A percentile compares a stretch with the other conserved stretches of the same genome.
These are phyloP conservation scores for Pantelozetes paolii DNA, from an alignment of 2,888 invertebrate genomes.

Conservation along the genomic window DNA sequence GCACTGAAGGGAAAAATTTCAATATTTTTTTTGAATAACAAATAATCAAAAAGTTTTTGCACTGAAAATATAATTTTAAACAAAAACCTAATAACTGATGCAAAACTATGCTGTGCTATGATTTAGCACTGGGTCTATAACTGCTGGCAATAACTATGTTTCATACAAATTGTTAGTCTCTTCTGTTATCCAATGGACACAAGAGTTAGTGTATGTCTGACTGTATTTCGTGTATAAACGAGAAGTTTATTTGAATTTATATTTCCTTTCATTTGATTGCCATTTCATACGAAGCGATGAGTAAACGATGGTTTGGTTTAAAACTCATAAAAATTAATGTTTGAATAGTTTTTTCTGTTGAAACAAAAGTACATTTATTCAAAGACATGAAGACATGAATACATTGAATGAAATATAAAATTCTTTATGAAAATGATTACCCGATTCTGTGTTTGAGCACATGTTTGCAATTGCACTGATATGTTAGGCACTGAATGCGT, in stretches of 20 bases:
- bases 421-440: conserved; percentile 20
- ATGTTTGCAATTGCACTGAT: not conserved
- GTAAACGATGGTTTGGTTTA: too few relatives aligned
- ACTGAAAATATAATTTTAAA: not conserved
- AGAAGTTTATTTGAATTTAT: not conserved
- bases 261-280: not conserved
- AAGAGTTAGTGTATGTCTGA: not conserved
- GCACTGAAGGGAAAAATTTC: too few relatives aligned
- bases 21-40: too few relatives aligned
- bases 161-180: too few relatives aligned
- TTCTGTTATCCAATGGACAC: too few relatives aligned
- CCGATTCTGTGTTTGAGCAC: conserved; percentile 16
- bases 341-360: not conserved
- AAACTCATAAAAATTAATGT: too few relatives aligned
- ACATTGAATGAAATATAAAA: not conserved
- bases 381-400: not conserved
- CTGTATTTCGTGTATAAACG: not conserved
- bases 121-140: too few relatives aligned
- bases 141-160: too few relatives aligned
- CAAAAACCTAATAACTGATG: too few relatives aligned
- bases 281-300: too few relatives aligned
- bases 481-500: not conserved
- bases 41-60: too few relatives aligned
- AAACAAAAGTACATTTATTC: not conserved
- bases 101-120: too few relatives aligned